Conservation (phyloP, 2,113 vertebrate species). For the Hylia prasina region DNA sequence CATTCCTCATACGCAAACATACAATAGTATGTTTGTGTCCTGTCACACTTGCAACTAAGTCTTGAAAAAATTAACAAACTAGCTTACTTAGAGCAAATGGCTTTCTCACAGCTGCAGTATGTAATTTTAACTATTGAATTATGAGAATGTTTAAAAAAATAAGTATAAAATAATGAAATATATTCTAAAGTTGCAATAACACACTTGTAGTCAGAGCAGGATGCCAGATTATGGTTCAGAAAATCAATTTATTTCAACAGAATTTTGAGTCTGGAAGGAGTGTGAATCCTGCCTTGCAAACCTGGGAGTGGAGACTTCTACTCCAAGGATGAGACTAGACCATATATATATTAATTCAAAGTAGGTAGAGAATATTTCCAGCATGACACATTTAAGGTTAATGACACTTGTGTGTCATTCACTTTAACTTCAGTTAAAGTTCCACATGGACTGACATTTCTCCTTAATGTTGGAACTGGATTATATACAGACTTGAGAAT, state of each 20-base stretch:
- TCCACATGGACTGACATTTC: neutral
- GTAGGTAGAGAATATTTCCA: neutral
- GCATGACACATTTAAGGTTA: neutral
- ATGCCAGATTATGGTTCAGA: neutral
- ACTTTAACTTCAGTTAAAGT: too few relatives aligned
- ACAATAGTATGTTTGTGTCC: neutral
- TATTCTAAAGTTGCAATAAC: neutral
- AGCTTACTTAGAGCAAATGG: neutral
- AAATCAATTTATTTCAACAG: neutral
- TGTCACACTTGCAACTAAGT: neutral
- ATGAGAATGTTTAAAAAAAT: neutral
- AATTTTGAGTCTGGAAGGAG: neutral
- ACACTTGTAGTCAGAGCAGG: neutral
- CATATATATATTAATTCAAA: neutral
- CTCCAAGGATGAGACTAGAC: neutral
- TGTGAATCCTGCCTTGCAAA: neutral
- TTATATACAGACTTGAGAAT: neutral
- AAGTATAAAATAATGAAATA: neutral
- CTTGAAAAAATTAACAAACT: neutral
- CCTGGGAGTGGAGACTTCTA: neutral
- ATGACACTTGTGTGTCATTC: neutral
- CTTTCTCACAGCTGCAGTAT: neutral
- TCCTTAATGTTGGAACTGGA: neutral
- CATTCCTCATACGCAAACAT: neutral
- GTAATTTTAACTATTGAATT: neutral